Conservation (phyloP, 2,797 vertebrate genomes). For the Tadarida brasiliensis region DNA sequence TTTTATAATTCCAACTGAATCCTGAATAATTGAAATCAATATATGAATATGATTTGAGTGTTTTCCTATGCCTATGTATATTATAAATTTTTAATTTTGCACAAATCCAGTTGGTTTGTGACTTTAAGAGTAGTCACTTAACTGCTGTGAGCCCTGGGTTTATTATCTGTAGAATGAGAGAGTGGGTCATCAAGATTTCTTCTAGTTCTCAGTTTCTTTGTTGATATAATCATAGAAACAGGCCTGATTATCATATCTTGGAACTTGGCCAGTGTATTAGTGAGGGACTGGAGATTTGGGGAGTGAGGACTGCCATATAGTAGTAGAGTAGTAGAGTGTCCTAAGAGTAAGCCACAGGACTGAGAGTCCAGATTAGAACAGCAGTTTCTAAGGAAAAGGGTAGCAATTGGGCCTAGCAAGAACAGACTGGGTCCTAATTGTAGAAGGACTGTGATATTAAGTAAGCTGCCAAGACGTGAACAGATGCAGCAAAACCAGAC, state of each 20-base stretch:
- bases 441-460: neutral
- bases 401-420: neutral
- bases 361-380: neutral
- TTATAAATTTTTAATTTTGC: constrained; percentile 34
- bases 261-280: neutral
- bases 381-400: neutral
- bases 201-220: constrained; percentile 49
- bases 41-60: constrained; percentile 45
- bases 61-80: neutral
- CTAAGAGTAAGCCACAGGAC: neutral
- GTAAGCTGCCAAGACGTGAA: neutral
- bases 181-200: neutral
- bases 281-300: neutral
- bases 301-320: neutral
- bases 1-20: neutral
- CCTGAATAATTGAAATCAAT: constrained; percentile 25
- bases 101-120: neutral
- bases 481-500: constrained; percentile 1
- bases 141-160: neutral
- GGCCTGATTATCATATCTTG: neutral
- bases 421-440: neutral
- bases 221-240: constrained; percentile 7
- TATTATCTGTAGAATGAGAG: constrained; percentile 30
- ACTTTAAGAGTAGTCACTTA: constrained; percentile 15
- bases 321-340: neutral